Base-by-base conservation (phyloP, 2,888 invertebrate species). In the Mythimna loreyi region DNA sequence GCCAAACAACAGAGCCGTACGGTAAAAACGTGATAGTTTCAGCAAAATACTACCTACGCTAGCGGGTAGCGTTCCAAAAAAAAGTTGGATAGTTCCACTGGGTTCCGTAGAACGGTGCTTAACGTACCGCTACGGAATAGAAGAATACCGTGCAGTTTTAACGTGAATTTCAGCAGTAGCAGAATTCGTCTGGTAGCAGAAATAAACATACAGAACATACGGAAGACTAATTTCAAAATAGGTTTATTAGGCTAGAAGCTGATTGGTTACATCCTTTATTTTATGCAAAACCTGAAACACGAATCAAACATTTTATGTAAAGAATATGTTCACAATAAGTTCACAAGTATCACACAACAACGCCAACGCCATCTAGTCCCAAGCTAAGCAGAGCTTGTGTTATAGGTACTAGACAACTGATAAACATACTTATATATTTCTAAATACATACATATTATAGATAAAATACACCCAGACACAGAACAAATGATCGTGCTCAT, bases 141-240 rank as follows among this genome's bases (percentile, higher is more conserved):
- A 78, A 72, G 72, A 57, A 57, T 60, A 23, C 33, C 19, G 47
- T 57, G 56, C 21, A 61, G 72, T 60, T 63, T 72, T 36, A 52
- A 63, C 78, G 23, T 43, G 49, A 43, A 50, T 56, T 65, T 13
- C 47, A 33, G 73, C 47, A 73, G 7, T 47, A 30, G 53, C 9
- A 6, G 45, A 30, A 63, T 53, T 30, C 9, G 4, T 25, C n/a
- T 40, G 23, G 25, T n/a, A 13, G 6, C 9, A 13, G 52, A 7
- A 21, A 60, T 36, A 59, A 21, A 49, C 9, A 16, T 33, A 36
- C 3, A 28, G 45, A 30, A 56, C 45, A 23, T 43, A 3, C 23
- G 49, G 47, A 53, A 19, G 7, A 7, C 13, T 11, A 55, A 25
- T 5, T 9, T 19, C 1, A 6, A 13, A 21, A 11, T 55, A 21